Evolutionary conservation across 64 coral and sea anemone genomes (phyloP), one percentile per base, ranked within the genome.

Genomic region (Exaiptasia diaphana): DNA sequence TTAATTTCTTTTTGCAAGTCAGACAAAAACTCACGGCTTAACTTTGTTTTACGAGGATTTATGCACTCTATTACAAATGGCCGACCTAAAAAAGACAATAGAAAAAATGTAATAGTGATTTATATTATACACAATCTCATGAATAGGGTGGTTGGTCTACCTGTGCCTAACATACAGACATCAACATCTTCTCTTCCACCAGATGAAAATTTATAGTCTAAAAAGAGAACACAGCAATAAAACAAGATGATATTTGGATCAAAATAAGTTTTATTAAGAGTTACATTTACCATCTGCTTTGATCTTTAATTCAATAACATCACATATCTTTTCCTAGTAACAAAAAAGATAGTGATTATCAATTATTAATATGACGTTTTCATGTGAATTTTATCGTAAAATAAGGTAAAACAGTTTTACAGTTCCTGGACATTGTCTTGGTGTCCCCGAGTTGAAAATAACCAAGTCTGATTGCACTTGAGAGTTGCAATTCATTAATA

Each of bases 171-270:
- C 94, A 97, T 97, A 11, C 74, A 58, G 0, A 97, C 94, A 80
- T 97, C 94, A 52, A 97, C 38, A 64, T 97, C 94, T 67, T 97
- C 94, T 39, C 94, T 78, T 43, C 94, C 94, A 41, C 88, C 88
- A 10, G 94, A 97, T 48, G 94, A 91, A 75, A 97, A 97, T 42
- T 67, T 91, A 28, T 83, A 88, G 53, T 94, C 91, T 88, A 68
- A 6, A 32, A 73, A 34, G 76, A 61, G 48, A 73, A 61, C 6
- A 37, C 14, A 21, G 52, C 6, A 37, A 20, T 36, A 32, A 59
- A 61, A 61, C 43, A 46, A 46, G 43, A 7, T 46, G 5, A 46
- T 15, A 46, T 46, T 46, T 46, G 5, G 5, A 7, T 46, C 43
- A 46, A 46, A 46, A 46, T 15, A 6, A 46, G 43, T 46, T 15